phyloP scores from a whole-genome alignment of 2,113 vertebrate species.

The Antechinus flavipes region DNA sequence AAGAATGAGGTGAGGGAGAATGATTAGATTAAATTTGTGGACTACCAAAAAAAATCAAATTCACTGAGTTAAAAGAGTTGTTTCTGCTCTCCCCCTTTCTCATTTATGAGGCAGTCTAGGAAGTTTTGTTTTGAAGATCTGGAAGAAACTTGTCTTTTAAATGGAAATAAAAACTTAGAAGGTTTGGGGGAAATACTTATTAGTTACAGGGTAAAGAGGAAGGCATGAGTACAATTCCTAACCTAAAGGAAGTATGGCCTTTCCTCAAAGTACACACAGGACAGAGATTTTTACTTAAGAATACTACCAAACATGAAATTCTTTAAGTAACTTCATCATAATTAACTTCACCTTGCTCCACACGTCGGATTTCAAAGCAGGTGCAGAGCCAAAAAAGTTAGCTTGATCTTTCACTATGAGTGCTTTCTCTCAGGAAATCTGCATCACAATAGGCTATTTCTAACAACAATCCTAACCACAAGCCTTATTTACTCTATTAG shows the following conservation, averaged over 20 bases:
- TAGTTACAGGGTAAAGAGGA: not conserved
- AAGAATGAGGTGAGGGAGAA: not conserved
- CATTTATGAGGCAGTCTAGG: not conserved
- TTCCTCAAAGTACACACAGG: not conserved
- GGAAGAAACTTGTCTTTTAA: constrained; percentile 36
- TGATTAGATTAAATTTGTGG: not conserved
- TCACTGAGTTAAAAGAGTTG: constrained; percentile 17
- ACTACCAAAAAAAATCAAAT: constrained; percentile 1
- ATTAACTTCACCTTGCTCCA: constrained; percentile 53
- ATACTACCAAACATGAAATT: not conserved
- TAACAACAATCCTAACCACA: not conserved
- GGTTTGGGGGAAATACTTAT: not conserved
- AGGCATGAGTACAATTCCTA: not conserved
- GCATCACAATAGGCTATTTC: not conserved
- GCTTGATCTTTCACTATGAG: not conserved
- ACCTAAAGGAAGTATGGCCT: not conserved
- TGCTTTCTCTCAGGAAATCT: constrained; percentile 11
- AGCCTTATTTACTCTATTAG: not conserved
- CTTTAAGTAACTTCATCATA: constrained; percentile 27
- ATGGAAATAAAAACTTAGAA: not conserved
- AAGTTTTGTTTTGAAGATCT: constrained; percentile 15
- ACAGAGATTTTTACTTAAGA: not conserved
- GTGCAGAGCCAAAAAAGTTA: constrained; percentile 27
- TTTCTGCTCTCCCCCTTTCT: not conserved
- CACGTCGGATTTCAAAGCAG: constrained; percentile 59